Conservation (phyloP, 2,797 vertebrate genomes). For the Ctenosaura bakeri region DNA sequence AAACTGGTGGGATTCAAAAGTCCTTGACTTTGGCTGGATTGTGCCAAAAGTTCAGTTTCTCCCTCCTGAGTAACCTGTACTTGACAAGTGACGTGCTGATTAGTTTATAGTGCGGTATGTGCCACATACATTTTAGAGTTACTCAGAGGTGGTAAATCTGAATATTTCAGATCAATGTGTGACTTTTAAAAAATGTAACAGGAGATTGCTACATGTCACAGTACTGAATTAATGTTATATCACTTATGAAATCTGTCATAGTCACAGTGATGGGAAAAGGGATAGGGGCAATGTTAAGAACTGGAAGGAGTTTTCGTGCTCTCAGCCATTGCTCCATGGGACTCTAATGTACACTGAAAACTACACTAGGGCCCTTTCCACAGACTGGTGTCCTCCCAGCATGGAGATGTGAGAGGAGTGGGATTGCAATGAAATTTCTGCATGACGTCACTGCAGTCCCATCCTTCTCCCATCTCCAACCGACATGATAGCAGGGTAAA, state of each 20-base stretch:
- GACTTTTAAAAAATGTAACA: background rate
- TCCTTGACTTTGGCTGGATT: background rate
- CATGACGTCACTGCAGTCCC: too few species aligned
- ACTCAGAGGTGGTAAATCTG: background rate
- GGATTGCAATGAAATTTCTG: too few species aligned
- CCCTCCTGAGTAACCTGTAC: background rate
- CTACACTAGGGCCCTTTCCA: too few species aligned
- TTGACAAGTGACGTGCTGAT: background rate
- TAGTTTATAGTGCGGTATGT: background rate
- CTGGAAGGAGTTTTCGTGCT: background rate
- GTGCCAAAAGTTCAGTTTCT: background rate
- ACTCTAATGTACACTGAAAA: background rate
- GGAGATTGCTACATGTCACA: background rate
- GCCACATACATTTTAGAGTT: background rate
- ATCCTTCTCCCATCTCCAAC: too few species aligned
- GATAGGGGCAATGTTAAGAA: background rate
- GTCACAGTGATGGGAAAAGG: background rate
- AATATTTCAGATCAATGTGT: background rate
- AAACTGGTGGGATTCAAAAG: slow-evolving; percentile 8
- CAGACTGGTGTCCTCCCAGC: too few species aligned
- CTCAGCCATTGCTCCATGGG: background rate
- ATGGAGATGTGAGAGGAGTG: too few species aligned
- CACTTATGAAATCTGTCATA: slow-evolving; percentile 6
- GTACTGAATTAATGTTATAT: background rate
- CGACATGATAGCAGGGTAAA: too few species aligned